These are phyloP conservation scores for Lithobates sylvaticus DNA, from an alignment of 2,797 vertebrate species.

Conservation along the genomic window DNA sequence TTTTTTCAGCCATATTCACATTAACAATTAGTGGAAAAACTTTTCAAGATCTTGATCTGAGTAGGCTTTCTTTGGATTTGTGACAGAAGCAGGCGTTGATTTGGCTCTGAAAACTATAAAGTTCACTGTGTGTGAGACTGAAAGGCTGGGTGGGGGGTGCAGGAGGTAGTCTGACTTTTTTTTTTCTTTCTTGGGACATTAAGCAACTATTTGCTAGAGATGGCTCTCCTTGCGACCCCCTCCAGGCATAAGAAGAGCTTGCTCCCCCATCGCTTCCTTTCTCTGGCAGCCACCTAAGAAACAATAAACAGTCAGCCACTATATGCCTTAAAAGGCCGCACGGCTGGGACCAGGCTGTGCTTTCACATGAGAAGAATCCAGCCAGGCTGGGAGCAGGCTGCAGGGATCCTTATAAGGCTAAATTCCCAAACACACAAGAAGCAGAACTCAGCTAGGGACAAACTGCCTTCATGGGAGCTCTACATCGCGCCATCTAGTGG, in stretches of 20 bases:
- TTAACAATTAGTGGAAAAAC: conserved; percentile 54
- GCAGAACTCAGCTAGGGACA: conserved; percentile 14
- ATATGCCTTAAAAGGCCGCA: conserved; percentile 61
- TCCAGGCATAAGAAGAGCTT: conserved; percentile 53
- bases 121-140: conserved; percentile 43
- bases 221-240: conserved; percentile 40
- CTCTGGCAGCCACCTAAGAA: conserved; percentile 58
- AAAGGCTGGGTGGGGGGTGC: conserved; percentile 21
- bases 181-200: conserved; percentile 37
- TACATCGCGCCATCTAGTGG: conserved; percentile 26
- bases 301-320: conserved; percentile 62
- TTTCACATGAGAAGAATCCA: conserved; percentile 63
- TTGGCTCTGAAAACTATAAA: conserved; percentile 27
- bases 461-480: neutral
- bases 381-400: conserved; percentile 54
- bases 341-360: conserved; percentile 55
- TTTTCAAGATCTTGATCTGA: conserved; percentile 43
- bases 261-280: conserved; percentile 53
- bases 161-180: conserved; percentile 13
- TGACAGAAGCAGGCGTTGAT: conserved; percentile 36
- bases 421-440: conserved; percentile 60
- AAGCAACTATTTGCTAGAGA: conserved; percentile 53
- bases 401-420: conserved; percentile 61
- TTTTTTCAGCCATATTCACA: conserved; percentile 19
- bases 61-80: conserved; percentile 31